Base-by-base conservation (phyloP, 2,888 invertebrate species). In the Laothoe populi region DNA sequence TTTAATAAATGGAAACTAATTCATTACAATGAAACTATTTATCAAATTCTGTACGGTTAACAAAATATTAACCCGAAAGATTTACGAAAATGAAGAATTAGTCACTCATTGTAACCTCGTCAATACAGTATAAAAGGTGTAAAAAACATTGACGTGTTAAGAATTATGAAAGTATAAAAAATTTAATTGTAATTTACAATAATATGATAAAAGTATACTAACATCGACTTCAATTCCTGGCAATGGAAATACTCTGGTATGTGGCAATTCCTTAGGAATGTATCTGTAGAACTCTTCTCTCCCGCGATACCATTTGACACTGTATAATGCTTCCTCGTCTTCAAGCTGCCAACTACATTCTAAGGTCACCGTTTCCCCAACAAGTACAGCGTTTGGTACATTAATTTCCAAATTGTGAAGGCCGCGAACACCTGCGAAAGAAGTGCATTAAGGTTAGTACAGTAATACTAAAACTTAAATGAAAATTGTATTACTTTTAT, bases 301-400 rank as follows among this genome's bases (percentile, higher is more conserved):
- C 5, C 96, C 96, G 72, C 96, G 94, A 91, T 96, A 97, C 97
- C 96, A 97, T 86, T 96, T 96, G 70, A 97, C 96, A 63, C 96
- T 95, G 88, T 96, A 97, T 13, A 97, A 87, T 0, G 94, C 94
- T 73, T 96, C 96, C 57, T 92, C 92, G 67, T 95, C 94, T 82
- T 96, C 95, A 63, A 97, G 89, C 84, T 96, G 95, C 93, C 96
- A 96, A 70, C 94, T 94, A 87, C 96, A 97, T 75, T 95, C 95
- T 67, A 97, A 89, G 48, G 95, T 95, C 58, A 96, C 96, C 0
- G 96, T 96, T 70, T 96, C 95, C 53, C 96, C 96, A 42, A 95
- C 94, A 62, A 95, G 93, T 42, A 95, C 96, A 1, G 96, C 96
- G 67, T 93, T 92, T 57, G 96, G 96, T 48, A 96, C 95, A 71